Base-by-base conservation (phyloP, 2,113 vertebrate genomes). In the Epinephelus fuscoguttatus region DNA sequence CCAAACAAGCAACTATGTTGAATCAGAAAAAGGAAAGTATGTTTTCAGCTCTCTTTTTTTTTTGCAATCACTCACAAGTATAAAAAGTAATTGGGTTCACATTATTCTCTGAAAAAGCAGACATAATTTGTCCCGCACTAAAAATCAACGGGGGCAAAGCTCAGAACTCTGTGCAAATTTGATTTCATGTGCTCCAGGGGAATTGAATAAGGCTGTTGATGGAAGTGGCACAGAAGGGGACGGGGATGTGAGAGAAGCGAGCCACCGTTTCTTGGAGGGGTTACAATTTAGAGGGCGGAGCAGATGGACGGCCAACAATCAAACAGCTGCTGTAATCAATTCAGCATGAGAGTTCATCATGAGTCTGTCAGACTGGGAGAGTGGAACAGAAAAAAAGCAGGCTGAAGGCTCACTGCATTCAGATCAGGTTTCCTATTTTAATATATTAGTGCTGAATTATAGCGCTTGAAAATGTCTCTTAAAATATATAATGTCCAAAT, bases 311-410 rank as follows among this genome's bases (percentile, higher is more conserved):
- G 75, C 59, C 71, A n/a, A 81, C 84, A 90, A 93, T 94, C 90
- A 95, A 90, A 89, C 88, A 90, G 87, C 89, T 90, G 92, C 82
- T 89, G 86, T 91, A 85, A 92, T 94, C 92, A 91, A 82, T 94
- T 93, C 88, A 84, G 75, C 75, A 30, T 45, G 82, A 93, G 84
- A 86, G 85, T 77, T 85, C 83, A 80, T 89, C 88, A 91, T 56
- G 84, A 89, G 88, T 88, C 80, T 75, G 85, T 78, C 27, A 66
- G 64, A 76, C 72, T 75, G 71, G 52, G 25, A 75, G 67, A 47
- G 66, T 9, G 70, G 14, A 77, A 56, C n/a, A 19, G 75, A 70
- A 47, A 68, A 82, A n/a, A 72, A 42, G 4, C 69, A 23, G 27
- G 76, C 21, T 12, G 9, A 23, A 40, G 50, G 55, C 25, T 80